Base-by-base conservation (phyloP, 2,888 invertebrate species). In the Meloe dianella region DNA sequence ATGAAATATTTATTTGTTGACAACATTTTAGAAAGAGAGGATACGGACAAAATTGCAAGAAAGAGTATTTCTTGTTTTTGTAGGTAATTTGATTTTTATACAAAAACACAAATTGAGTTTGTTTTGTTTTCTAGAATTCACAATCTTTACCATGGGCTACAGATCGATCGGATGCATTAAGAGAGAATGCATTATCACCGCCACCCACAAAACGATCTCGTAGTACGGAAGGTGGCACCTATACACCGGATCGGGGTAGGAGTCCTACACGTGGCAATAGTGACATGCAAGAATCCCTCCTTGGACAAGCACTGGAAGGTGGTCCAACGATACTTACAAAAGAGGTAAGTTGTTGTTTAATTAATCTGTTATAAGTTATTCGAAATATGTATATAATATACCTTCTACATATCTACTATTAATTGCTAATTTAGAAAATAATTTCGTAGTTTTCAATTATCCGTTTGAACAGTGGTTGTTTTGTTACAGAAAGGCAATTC, bases 251-350 rank as follows among this genome's bases (percentile, higher is more conserved):
- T 71, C 81, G 85, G 75, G 85, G 81, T 41, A 82, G 86, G 64
- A 89, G 90, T 82, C 89, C 90, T 56, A 87, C 89, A 56, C 85
- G 89, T 67, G 87, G 87, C 67, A 87, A 87, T 75, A 89, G 88
- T 41, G 92, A 92, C 79, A 86, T 92, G 76, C 87, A 89, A 71
- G 90, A 91, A 70, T 90, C 92, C 0, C 84, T 94, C 61, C 86
- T 94, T 74, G 90, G 92, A 57, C 93, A 93, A 80, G 91, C 92
- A 5, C 85, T 94, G 72, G 94, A 94, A 82, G 91, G 89, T 77
- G 89, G 90, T 62, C 91, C 90, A 61, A 89, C 88, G 81, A 86
- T 87, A 78, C 89, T 90, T 77, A 87, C 89, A 69, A 89, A 88
- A 80, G 81, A 78, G 73, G 79, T 79, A 71, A 71, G 71, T 62